Evolutionary conservation across 2,888 invertebrate species (phyloP).

Genomic region (Tetragnatha montana): DNA sequence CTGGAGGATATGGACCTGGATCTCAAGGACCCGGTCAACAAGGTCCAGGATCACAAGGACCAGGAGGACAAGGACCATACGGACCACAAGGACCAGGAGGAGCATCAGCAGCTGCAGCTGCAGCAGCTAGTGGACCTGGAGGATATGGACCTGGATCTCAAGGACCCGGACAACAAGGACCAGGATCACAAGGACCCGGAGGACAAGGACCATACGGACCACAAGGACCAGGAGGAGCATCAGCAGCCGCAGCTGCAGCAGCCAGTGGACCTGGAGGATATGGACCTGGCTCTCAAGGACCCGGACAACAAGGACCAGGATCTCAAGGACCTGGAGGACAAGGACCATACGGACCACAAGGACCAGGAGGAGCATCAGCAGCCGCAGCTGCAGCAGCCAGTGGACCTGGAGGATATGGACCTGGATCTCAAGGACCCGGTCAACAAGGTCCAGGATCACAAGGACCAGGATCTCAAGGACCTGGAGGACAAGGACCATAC

Average conservation of each 20-base stretch:
- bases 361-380: constrained; percentile 16
- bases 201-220: neutral
- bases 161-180: neutral
- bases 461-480: neutral
- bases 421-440: neutral
- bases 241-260: neutral
- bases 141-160: neutral
- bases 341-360: constrained; percentile 2
- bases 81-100: neutral
- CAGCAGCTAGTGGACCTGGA: neutral
- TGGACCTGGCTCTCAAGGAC: constrained; percentile 4
- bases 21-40: neutral
- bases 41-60: constrained; percentile 6
- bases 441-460: neutral
- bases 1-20: neutral
- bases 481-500: too few relatives aligned
- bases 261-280: neutral
- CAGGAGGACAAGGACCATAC: neutral
- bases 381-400: too few relatives aligned
- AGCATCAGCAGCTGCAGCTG: too few relatives aligned
- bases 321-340: neutral
- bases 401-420: neutral
- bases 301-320: neutral
- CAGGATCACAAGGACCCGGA: neutral
- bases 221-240: neutral